A percentile compares a stretch with the other conserved stretches of the same genome.
Conservation (phyloP, 1,140 invertebrate species). For the Papilio machaon region DNA sequence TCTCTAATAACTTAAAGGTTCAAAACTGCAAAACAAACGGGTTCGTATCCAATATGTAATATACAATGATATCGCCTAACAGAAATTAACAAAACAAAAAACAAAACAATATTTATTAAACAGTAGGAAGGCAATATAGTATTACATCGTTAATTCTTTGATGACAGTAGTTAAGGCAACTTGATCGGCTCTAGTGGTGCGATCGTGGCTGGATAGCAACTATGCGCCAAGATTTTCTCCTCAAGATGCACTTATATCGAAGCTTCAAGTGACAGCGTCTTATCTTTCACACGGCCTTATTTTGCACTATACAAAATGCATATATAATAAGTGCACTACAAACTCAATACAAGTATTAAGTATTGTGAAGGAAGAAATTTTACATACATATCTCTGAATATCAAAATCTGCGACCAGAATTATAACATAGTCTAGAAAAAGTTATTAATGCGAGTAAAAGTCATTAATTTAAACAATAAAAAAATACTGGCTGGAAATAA, state of each 20-base stretch:
- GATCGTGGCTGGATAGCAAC: slow-evolving; percentile 18
- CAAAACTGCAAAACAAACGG: too few species aligned
- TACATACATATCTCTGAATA: not conserved
- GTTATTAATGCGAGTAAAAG: too few species aligned
- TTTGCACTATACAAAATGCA: not conserved
- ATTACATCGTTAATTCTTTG: not conserved
- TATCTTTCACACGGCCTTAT: not conserved
- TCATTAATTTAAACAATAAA: too few species aligned
- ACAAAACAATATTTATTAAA: not conserved
- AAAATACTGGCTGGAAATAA: too few species aligned
- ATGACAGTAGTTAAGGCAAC: slow-evolving; percentile 19
- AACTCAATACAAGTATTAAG: too few species aligned
- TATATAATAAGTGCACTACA: not conserved
- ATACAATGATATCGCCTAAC: too few species aligned
- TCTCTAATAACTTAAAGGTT: too few species aligned
- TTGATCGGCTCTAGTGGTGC: not conserved
- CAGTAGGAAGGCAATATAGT: not conserved
- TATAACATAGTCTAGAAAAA: too few species aligned
- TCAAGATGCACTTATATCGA: slow-evolving; percentile 25
- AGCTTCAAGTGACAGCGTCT: slow-evolving; percentile 1
- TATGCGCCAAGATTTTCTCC: slow-evolving; percentile 29
- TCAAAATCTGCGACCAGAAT: too few species aligned
- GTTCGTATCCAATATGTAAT: too few species aligned
- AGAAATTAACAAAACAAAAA: too few species aligned
- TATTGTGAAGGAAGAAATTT: not conserved